A percentile compares a stretch with the other conserved stretches of the same genome.
These are phyloP conservation scores for Amphiprion percula DNA, from an alignment of 2,113 vertebrate genomes.

Conservation along the genomic window DNA sequence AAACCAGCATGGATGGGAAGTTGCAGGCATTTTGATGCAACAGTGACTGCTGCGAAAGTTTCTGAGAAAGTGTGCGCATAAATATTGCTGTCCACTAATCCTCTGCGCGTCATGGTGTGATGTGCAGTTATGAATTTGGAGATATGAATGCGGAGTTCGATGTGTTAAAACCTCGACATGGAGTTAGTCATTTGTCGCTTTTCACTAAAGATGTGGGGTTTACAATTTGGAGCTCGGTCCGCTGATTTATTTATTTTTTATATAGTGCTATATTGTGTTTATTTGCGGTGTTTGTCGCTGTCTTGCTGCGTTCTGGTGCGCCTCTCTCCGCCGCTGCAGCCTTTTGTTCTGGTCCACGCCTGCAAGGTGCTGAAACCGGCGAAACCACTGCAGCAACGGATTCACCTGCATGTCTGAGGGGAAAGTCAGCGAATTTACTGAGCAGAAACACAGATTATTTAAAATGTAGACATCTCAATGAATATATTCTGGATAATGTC, in stretches of 20 bases:
- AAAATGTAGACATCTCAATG: rapidly evolving
- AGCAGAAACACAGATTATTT: not conserved
- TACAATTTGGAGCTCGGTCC: too few relatives aligned
- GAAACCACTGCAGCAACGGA: slow-evolving; percentile 17
- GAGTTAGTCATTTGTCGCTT: too few relatives aligned
- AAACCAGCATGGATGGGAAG: too few relatives aligned
- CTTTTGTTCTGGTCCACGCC: slow-evolving; percentile 84
- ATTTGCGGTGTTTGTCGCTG: too few relatives aligned
- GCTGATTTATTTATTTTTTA: too few relatives aligned
- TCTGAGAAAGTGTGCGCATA: not conserved
- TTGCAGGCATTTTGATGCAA: not conserved
- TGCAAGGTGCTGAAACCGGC: slow-evolving; percentile 79
- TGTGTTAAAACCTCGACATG: too few relatives aligned
- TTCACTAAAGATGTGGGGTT: too few relatives aligned
- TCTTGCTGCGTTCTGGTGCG: slow-evolving; percentile 22
- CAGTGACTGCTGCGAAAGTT: slow-evolving; percentile 33
- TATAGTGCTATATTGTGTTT: too few relatives aligned
- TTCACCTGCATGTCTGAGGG: not conserved
- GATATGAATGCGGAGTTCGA: too few relatives aligned
- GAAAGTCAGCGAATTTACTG: not conserved
- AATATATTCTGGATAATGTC: too few relatives aligned
- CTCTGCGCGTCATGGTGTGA: slow-evolving; percentile 15
- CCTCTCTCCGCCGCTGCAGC: slow-evolving; percentile 34
- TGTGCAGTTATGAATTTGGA: slow-evolving; percentile 39
- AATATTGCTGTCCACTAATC: slow-evolving; percentile 32